Base-by-base conservation (phyloP, 37 sponge, comb jelly and placozoan species). In the Corticium candelabrum region DNA sequence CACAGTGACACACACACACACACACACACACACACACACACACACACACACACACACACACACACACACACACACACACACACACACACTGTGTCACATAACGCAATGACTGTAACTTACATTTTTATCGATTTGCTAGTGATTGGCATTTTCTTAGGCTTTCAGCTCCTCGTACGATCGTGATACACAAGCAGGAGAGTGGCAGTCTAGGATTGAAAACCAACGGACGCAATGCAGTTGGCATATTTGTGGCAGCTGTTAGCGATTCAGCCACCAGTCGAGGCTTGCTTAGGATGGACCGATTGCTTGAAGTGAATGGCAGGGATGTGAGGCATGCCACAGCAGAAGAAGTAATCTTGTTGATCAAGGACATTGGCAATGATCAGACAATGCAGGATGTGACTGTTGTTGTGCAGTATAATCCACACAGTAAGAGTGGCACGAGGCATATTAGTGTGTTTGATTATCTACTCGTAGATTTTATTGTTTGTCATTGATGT, bases 141-240 rank as follows among this genome's bases (percentile, higher is more conserved):
- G n/a, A n/a, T n/a, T n/a, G 21, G 21, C 11, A 27, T 50, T 50
- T 50, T 11, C 62, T 50, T 50, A 50, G 62, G 62, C 15, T 50
- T 50, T 21, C 11, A 11, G 62, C 62, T 50, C 62, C 62, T 11
- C 62, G 62, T 27, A 21, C 11, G 21, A 21, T 50, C 21, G 62
- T 50, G 15, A 50, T 50, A 27, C 62, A 50, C 11, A 50, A 21
- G 62, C 62, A 11, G 21, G 62, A 50, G 21, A 27, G 15, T 11
- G 62, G 62, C 62, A 21, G 21, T 27, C 84, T 71, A 37, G 85
- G 85, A 1, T 81, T 88, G 50, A 85, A 82, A 5, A 36, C 84
- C 37, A 78, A 74, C 39, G 89, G 89, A 50, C 85, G 89, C 35
- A 88, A 88, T 77, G 82, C 82, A 1, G 89, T 88, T 2, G 89